Conservation (phyloP, 1,140 invertebrate species). For the Aphis gossypii region DNA sequence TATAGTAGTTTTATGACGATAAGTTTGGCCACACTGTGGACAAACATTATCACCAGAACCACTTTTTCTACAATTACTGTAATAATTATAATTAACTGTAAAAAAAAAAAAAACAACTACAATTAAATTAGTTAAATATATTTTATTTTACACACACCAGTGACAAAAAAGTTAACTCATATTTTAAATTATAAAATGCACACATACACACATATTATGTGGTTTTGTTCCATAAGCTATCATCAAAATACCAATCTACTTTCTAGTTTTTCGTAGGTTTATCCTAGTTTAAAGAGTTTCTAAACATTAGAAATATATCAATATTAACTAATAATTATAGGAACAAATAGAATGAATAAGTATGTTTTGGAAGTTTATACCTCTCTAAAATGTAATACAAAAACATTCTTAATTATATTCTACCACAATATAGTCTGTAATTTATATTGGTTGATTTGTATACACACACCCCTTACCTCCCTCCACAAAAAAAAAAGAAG, state of each 20-base stretch:
- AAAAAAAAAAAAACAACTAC: not conserved
- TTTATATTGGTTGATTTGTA: too few relatives aligned
- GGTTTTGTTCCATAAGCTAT: constrained; percentile 1
- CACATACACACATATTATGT: not conserved
- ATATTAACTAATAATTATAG: not conserved
- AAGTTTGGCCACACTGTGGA: constrained; percentile 65
- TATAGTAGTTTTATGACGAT: constrained; percentile 64
- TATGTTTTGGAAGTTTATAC: too few relatives aligned
- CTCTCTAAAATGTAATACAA: not conserved
- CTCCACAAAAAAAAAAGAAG: too few relatives aligned
- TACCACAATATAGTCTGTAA: not conserved
- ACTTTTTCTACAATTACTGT: not conserved
- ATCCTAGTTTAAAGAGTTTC: not conserved
- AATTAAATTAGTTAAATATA: not conserved
- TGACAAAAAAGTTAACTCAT: not conserved
- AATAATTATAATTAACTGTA: not conserved
- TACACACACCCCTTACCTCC: too few relatives aligned
- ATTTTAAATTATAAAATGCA: constrained; percentile 2
- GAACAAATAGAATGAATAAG: not conserved
- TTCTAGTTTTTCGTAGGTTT: not conserved
- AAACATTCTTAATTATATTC: not conserved
- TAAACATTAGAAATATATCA: not conserved
- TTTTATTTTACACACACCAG: not conserved
- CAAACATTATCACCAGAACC: constrained; percentile 47
- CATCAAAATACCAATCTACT: not conserved